phyloP scores from a whole-genome alignment of 2,113 vertebrate species.

The Pachycephala philippinensis region DNA sequence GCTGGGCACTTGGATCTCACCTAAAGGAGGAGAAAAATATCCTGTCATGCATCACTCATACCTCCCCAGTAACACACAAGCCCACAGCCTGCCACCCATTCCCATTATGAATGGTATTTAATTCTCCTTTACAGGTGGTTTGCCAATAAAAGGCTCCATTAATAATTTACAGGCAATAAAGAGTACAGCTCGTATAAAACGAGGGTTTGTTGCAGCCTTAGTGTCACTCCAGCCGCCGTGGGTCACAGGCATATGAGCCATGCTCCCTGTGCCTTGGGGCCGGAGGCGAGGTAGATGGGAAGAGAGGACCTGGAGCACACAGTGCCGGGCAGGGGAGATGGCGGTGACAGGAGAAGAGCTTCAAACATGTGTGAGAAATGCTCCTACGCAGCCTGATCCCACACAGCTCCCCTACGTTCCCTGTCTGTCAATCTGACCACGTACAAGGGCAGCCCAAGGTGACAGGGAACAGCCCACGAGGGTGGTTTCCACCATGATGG shows the following conservation, averaged over 20 bases:
- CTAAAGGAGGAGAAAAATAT: background rate
- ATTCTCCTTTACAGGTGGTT: slow-evolving; percentile 12
- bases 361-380: background rate
- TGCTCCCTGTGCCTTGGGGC: background rate
- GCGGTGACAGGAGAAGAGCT: background rate
- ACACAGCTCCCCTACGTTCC: background rate
- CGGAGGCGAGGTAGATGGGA: background rate
- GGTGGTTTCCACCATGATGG: background rate
- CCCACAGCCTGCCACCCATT: background rate
- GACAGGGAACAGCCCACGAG: background rate
- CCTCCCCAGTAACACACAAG: background rate
- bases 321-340: background rate
- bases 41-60: rapidly evolving
- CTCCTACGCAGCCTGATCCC: background rate
- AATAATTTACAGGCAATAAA: slow-evolving; percentile 64
- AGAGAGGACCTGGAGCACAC: background rate
- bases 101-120: slow-evolving; percentile 56
- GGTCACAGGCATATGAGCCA: background rate
- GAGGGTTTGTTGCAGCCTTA: background rate
- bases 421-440: background rate
- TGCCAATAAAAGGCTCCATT: slow-evolving; percentile 40
- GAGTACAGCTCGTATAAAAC: background rate
- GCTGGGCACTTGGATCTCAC: background rate
- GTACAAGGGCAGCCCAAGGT: background rate
- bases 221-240: background rate